phyloP scores from a whole-genome alignment of 1,140 invertebrate genomes.

The Physella acuta region DNA sequence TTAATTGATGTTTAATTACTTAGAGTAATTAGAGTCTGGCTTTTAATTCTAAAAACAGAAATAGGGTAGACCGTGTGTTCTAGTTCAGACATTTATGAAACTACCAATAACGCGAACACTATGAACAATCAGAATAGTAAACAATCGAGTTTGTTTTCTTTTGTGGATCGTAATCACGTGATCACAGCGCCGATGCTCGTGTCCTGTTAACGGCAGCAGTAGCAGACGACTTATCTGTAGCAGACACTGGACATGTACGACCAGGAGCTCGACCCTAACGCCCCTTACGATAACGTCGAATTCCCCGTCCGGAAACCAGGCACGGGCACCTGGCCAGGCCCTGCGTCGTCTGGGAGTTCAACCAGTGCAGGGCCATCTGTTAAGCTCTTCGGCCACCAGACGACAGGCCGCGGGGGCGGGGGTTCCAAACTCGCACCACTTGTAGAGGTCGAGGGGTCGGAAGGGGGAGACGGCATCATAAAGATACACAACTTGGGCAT shows the following conservation, averaged over 20 bases:
- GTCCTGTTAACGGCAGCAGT: neutral
- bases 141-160: neutral
- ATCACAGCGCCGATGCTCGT: neutral
- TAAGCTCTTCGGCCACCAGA: conserved; percentile 8
- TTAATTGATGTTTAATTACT: too few species aligned
- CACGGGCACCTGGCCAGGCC: conserved; percentile 23
- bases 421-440: conserved; percentile 30
- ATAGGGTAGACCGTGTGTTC: too few species aligned
- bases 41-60: too few species aligned
- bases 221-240: neutral
- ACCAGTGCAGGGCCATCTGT: neutral
- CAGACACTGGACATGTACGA: conserved; percentile 16
- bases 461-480: conserved; percentile 17
- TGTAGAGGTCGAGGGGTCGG: conserved; percentile 26
- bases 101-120: too few species aligned
- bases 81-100: too few species aligned
- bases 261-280: conserved; percentile 5
- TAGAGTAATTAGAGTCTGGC: too few species aligned
- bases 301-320: conserved; percentile 35
- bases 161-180: neutral
- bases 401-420: neutral
- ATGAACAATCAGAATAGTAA: neutral
- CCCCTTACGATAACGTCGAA: conserved; percentile 42
- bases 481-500: neutral
- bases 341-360: neutral